phyloP scores from a whole-genome alignment of 30 jellyfish, hydroid and myxozoan genomes.

The Turritopsis dohrnii region DNA sequence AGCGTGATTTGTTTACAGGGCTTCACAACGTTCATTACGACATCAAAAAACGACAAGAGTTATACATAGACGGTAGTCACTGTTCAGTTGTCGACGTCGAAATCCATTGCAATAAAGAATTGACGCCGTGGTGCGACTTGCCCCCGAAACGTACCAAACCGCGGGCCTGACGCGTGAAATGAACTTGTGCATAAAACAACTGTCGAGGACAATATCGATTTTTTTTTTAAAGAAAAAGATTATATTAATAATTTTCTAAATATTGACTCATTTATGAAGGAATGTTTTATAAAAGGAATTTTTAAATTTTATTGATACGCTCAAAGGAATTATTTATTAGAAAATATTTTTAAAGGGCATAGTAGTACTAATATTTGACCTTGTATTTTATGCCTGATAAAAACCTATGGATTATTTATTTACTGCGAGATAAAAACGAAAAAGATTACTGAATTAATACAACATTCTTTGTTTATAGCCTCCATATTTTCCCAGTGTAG shows the following conservation, averaged over 20 bases:
- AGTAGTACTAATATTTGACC: background rate
- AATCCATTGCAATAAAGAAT: conserved; percentile 49
- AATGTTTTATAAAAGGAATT: background rate
- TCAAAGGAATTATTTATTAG: background rate
- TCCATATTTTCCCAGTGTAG: no score
- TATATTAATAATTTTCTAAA: background rate
- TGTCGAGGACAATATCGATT: background rate
- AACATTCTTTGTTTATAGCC: no score
- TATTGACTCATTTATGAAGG: background rate
- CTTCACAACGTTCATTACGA: conserved; percentile 41
- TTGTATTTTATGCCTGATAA: background rate
- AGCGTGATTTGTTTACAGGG: conserved; percentile 80
- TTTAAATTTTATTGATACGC: background rate
- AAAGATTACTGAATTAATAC: no score
- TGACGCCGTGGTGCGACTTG: conserved; percentile 87
- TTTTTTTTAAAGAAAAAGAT: no score
- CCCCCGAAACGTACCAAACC: conserved; percentile 34
- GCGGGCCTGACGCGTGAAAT: background rate
- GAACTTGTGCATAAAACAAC: background rate
- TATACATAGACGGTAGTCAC: conserved; percentile 62
- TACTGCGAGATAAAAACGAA: no score
- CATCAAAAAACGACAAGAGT: conserved; percentile 37
- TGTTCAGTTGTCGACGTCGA: conserved; percentile 58
- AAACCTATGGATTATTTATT: no score
- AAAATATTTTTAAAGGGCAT: background rate